Base-by-base conservation (phyloP, 2,888 invertebrate genomes). In the Acleris laterana region DNA sequence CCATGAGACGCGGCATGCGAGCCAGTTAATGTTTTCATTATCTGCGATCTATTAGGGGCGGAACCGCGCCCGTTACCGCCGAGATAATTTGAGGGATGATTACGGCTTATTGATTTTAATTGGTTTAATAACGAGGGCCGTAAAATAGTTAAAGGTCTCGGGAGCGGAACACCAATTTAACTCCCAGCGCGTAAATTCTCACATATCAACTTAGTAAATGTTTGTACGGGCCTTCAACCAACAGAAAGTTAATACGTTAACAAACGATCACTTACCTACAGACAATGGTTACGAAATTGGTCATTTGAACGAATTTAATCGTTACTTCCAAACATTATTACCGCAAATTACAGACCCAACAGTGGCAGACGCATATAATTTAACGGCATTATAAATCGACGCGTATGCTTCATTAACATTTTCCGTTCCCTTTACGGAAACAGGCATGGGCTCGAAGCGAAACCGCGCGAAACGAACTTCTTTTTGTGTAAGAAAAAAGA, bases 401-500 rank as follows among this genome's bases (percentile, higher is more conserved):
- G 77, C 77, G 81, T 81, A 82, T 78, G 83, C 83, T 82, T 90
- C 85, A 89, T 90, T 90, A 89, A 83, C 85, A 90, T 90, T 89
- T 88, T 88, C 85, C 83, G 80, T 87, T 86, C 86, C 85, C 84
- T 87, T 88, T 90, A 88, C 83, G 87, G 88, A 87, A 87, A 86
- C 85, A 81, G 81, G 79, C 82, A 77, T 80, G 80, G 83, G 74
- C 74, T 81, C 80, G 76, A 78, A 84, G 83, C 78, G 82, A 87
- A 90, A 83, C 85, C 85, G 85, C 87, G 89, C 90, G 87, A 90
- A 91, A 88, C 88, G 82, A 85, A 85, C 84, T 87, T 77, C 86
- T 90, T 90, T 89, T 86, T 88, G 79, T 83, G 69, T 70, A 73
- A 72, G 75, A 78, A 81, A 83, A 84, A 83, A 70, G 38, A 38